Conservation (phyloP, 1,140 invertebrate genomes). For the Solenopsis fugax region DNA sequence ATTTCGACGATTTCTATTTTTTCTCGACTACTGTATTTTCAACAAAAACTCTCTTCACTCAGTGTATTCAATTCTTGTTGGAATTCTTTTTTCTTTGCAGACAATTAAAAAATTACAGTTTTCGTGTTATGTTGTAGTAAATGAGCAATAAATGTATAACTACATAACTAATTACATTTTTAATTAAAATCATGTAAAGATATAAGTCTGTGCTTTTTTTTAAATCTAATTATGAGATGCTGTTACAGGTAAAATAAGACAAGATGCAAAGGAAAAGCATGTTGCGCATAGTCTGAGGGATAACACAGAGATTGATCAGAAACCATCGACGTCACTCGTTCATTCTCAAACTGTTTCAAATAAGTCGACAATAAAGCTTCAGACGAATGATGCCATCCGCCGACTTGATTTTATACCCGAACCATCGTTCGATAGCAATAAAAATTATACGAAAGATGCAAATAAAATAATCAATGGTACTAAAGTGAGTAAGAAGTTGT, state of each 20-base stretch:
- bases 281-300: constrained; percentile 1
- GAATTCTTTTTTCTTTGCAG: too few species aligned
- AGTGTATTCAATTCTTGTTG: too few species aligned
- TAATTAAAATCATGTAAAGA: background rate
- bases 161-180: background rate
- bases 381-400: constrained; percentile 64
- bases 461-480: constrained; percentile 80
- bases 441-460: constrained; percentile 81
- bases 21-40: too few species aligned
- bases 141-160: too few species aligned
- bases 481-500: constrained; percentile 77
- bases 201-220: background rate
- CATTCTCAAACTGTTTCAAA: constrained; percentile 47
- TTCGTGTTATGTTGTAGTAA: too few species aligned
- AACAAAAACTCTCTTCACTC: too few species aligned
- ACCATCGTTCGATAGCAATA: constrained; percentile 81
- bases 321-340: constrained; percentile 71
- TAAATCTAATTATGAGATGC: background rate
- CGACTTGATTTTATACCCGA: constrained; percentile 74
- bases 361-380: constrained; percentile 58
- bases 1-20: too few species aligned
- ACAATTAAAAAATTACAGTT: too few species aligned
- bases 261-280: constrained; percentile 66
- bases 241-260: constrained; percentile 77
- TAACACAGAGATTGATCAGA: constrained; percentile 54